Percentiles rank a stretch among this genome's conserved stretches.
Evolutionary conservation across 2,888 invertebrate species (phyloP).

Genomic region (Smittia aterrima): DNA sequence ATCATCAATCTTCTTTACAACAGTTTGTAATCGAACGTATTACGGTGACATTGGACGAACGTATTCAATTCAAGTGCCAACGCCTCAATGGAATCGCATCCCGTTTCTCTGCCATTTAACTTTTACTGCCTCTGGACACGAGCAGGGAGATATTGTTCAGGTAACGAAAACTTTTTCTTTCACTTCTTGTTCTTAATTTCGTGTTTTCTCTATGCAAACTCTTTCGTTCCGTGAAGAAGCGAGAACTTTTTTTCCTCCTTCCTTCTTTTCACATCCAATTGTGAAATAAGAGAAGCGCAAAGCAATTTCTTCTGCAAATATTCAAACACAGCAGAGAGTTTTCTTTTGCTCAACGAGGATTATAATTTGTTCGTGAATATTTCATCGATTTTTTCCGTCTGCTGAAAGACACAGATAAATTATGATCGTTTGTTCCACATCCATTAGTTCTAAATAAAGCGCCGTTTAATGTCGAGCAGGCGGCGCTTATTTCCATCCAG

Average conservation of each 20-base stretch:
- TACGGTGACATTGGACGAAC: slow-evolving; percentile 83
- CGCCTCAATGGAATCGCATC: slow-evolving; percentile 70
- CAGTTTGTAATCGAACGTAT: slow-evolving; percentile 86
- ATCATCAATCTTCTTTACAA: background rate
- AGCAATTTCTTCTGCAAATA: background rate
- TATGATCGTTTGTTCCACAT: background rate
- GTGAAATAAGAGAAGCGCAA: background rate
- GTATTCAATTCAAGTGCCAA: slow-evolving; percentile 73
- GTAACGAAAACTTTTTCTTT: slow-evolving; percentile 53
- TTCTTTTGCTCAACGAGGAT: no score
- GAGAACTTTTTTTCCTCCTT: no score
- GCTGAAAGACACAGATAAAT: background rate
- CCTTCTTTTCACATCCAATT: no score
- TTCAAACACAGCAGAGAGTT: background rate
- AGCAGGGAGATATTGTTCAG: slow-evolving; percentile 86
- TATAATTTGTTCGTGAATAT: background rate
- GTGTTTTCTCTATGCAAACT: background rate
- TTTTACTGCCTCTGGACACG: slow-evolving; percentile 85
- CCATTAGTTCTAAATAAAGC: background rate
- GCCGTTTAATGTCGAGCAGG: background rate
- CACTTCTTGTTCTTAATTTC: background rate
- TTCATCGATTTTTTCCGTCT: background rate
- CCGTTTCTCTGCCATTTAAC: slow-evolving; percentile 89
- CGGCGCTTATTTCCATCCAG: background rate
- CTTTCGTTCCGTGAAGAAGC: no score